phyloP scores from a whole-genome alignment of 2,888 invertebrate species.

The Idaea dimidiata region DNA sequence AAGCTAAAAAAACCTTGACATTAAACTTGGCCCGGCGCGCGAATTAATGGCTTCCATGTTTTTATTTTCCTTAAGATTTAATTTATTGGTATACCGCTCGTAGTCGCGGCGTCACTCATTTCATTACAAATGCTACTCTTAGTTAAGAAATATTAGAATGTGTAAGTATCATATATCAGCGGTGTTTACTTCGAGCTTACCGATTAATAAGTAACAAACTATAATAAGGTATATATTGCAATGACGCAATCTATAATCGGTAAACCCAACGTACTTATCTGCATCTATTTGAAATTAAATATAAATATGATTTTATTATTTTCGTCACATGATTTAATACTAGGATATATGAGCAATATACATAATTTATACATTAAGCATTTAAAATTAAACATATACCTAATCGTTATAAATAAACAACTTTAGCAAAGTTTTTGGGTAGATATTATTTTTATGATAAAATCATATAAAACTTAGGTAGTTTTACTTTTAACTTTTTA shows the following conservation, averaged over 20 bases:
- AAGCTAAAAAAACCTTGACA: constrained; percentile 78
- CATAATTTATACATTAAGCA: background rate
- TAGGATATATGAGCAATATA: background rate
- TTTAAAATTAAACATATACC: background rate
- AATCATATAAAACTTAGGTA: background rate
- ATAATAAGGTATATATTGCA: constrained; percentile 33
- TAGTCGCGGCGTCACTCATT: constrained; percentile 71
- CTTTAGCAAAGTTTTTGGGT: background rate
- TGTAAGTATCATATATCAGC: constrained; percentile 75
- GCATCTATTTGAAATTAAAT: background rate
- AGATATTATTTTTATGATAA: background rate
- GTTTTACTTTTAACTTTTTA: background rate
- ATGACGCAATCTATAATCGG: constrained; percentile 52
- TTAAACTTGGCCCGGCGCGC: constrained; percentile 80
- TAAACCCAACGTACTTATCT: constrained; percentile 20
- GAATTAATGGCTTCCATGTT: constrained; percentile 81
- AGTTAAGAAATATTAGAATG: constrained; percentile 70
- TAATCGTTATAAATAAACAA: constrained; percentile 1
- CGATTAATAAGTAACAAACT: constrained; percentile 56
- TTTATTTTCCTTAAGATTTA: constrained; percentile 81
- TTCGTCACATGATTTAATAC: background rate
- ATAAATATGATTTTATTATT: background rate
- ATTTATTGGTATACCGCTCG: constrained; percentile 72
- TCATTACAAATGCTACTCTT: constrained; percentile 72
- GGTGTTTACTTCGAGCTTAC: constrained; percentile 58